These are phyloP conservation scores for Dromaius novaehollandiae DNA, from an alignment of 2,113 vertebrate species.

Conservation along the genomic window DNA sequence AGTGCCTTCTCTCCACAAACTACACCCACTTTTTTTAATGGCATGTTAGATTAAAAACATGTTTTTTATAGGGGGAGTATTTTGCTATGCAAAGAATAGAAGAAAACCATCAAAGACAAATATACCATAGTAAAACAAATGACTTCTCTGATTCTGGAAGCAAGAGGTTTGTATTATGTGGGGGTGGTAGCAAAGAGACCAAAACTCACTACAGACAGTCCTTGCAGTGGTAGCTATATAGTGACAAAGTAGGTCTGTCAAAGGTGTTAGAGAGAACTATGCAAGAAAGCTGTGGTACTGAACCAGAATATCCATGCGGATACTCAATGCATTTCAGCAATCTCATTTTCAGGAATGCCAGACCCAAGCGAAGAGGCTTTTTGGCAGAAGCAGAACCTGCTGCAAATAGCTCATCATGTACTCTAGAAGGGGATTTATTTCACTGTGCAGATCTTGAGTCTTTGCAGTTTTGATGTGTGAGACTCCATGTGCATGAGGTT, in stretches of 20 bases:
- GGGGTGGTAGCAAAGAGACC: not conserved
- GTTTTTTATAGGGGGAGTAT: not conserved
- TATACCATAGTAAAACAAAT: not conserved
- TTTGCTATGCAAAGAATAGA: not conserved
- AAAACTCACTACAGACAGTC: not conserved
- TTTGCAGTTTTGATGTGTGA: not conserved
- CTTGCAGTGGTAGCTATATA: not conserved
- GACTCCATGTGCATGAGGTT: not conserved
- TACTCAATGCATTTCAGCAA: not conserved
- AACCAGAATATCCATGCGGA: not conserved
- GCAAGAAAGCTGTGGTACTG: not conserved
- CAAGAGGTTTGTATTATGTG: not conserved
- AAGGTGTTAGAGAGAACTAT: not conserved
- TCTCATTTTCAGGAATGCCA: not conserved
- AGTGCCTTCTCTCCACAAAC: slow-evolving; percentile 4
- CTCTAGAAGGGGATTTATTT: not conserved
- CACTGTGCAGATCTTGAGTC: not conserved
- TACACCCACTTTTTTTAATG: not conserved
- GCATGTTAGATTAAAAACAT: slow-evolving; percentile 5
- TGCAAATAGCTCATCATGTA: not conserved
- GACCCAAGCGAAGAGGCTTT: not conserved
- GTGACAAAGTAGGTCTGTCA: fast-evolving
- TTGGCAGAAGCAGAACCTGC: not conserved
- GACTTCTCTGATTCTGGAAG: not conserved
- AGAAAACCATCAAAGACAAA: not conserved